phyloP scores from a whole-genome alignment of 2,888 invertebrate genomes.

The Dynastes grantii region DNA sequence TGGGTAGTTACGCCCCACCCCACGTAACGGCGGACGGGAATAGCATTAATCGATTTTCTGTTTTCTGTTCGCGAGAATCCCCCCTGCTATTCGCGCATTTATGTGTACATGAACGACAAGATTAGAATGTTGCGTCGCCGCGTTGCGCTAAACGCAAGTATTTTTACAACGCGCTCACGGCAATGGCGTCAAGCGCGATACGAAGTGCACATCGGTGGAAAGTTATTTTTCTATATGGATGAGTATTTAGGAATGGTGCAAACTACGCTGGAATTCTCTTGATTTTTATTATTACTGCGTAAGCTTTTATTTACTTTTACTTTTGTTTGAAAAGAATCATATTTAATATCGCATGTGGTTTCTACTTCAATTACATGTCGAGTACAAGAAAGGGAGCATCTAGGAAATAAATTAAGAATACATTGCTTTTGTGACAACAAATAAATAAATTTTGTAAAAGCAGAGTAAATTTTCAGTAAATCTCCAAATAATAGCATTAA shows the following conservation, averaged over 20 bases:
- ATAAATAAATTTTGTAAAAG: too few relatives aligned
- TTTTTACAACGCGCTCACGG: constrained; percentile 37
- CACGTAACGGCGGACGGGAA: constrained; percentile 51
- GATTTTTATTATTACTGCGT: constrained; percentile 1
- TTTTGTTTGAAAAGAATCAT: neutral
- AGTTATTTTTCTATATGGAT: constrained; percentile 42
- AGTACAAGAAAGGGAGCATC: too few relatives aligned
- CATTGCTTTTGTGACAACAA: too few relatives aligned
- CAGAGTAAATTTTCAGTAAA: too few relatives aligned
- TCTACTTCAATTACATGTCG: too few relatives aligned
- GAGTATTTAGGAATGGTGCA: constrained; percentile 15
- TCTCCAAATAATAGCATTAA: too few relatives aligned
- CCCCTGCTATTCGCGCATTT: constrained; percentile 53
- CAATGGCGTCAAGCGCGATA: constrained; percentile 43
- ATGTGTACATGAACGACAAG: constrained; percentile 48
- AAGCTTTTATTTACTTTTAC: constrained; percentile 28
- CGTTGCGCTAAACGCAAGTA: constrained; percentile 49
- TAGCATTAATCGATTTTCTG: constrained; percentile 61
- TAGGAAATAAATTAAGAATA: too few relatives aligned
- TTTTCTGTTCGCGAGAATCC: constrained; percentile 47
- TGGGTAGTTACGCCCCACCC: constrained; percentile 44
- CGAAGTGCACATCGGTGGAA: constrained; percentile 38
- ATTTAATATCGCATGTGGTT: too few relatives aligned
- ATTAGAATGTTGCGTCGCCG: constrained; percentile 48
- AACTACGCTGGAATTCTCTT: neutral